These are phyloP conservation scores for Willisornis vidua DNA, from an alignment of 2,113 vertebrate species.

Conservation along the genomic window DNA sequence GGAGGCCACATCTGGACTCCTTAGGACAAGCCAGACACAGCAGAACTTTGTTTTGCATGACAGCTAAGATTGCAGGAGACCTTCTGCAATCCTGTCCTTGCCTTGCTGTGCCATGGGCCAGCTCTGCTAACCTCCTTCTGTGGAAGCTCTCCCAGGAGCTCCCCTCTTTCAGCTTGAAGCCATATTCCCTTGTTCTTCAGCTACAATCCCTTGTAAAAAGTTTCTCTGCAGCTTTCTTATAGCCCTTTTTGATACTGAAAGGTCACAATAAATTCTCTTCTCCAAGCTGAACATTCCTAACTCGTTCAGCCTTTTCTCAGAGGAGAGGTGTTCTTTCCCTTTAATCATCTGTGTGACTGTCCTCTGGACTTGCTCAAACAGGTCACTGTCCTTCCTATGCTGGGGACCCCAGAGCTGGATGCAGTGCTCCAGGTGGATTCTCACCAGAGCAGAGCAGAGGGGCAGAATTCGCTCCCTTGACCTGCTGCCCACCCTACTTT, in stretches of 20 bases:
- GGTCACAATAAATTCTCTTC: neutral
- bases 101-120: neutral
- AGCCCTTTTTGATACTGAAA: neutral
- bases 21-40: neutral
- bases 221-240: neutral
- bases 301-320: neutral
- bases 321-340: neutral
- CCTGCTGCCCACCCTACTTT: neutral
- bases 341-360: neutral
- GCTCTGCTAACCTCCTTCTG: neutral
- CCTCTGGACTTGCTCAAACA: neutral
- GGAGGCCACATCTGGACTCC: rapidly evolving
- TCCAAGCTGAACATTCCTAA: neutral
- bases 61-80: neutral
- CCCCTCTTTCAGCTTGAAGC: neutral
- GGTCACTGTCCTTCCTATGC: neutral
- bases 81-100: neutral
- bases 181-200: neutral
- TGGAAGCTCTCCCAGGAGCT: neutral
- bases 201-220: neutral
- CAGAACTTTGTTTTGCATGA: neutral
- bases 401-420: neutral
- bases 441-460: neutral
- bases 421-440: neutral
- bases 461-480: neutral